Percentiles rank a stretch among this genome's conserved stretches.
Conservation (phyloP, 1,140 invertebrate species). For the Drosophila kikkawai region DNA sequence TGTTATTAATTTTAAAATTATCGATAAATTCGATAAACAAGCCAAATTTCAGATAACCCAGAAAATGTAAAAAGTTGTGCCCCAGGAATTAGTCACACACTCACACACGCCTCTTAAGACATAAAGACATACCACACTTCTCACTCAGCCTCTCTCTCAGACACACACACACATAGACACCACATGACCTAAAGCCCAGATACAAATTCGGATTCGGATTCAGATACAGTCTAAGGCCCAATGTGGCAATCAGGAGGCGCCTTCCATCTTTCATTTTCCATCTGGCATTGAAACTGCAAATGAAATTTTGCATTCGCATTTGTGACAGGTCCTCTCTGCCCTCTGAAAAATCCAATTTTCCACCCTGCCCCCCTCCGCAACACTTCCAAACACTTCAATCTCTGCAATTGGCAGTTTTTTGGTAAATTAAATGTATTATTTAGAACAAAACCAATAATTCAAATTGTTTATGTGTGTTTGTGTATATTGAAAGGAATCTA, state of each 20-base stretch:
- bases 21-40: background rate
- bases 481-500: constrained; percentile 50
- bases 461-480: constrained; percentile 67
- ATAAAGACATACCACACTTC: constrained; percentile 33
- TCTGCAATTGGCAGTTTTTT: constrained; percentile 63
- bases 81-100: constrained; percentile 21
- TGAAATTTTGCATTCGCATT: constrained; percentile 51
- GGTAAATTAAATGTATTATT: constrained; percentile 72
- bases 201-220: constrained; percentile 20
- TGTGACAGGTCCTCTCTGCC: constrained; percentile 43
- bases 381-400: constrained; percentile 12
- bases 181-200: constrained; percentile 22
- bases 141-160: constrained; percentile 21
- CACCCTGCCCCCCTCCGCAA: constrained; percentile 12
- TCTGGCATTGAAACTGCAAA: constrained; percentile 72
- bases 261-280: constrained; percentile 5
- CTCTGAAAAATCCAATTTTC: constrained; percentile 35
- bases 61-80: background rate
- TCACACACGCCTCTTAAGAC: constrained; percentile 23
- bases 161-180: constrained; percentile 10
- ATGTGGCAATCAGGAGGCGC: constrained; percentile 62
- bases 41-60: background rate
- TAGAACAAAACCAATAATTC: constrained; percentile 45
- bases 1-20: background rate
- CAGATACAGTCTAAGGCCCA: constrained; percentile 15